A percentile compares a stretch with the other conserved stretches of the same genome.
Evolutionary conservation across 1,140 invertebrate species (phyloP).

Genomic region (Cydia fagiglandana): DNA sequence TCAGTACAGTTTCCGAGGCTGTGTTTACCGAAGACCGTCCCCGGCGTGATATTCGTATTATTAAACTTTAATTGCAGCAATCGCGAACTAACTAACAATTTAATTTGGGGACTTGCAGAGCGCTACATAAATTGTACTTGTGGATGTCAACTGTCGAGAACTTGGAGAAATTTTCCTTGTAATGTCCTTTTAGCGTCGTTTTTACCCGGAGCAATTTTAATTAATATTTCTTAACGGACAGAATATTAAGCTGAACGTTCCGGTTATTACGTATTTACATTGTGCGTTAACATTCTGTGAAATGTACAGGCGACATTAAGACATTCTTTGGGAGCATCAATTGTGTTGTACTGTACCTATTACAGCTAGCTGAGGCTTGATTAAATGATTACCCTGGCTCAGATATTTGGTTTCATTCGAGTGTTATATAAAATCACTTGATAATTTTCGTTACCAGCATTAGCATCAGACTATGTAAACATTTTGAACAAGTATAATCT

Average conservation of each 20-base stretch:
- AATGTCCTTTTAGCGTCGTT: constrained; percentile 72
- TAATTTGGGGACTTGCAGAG: constrained; percentile 59
- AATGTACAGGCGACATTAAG: constrained; percentile 15
- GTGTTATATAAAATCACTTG: too few relatives aligned
- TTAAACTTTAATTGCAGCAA: constrained; percentile 72
- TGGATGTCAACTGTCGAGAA: constrained; percentile 75
- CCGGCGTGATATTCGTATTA: constrained; percentile 53
- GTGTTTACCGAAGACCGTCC: constrained; percentile 36
- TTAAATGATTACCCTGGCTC: not conserved
- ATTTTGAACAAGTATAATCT: too few relatives aligned
- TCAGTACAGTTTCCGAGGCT: constrained; percentile 15
- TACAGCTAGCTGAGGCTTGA: not conserved
- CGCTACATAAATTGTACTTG: constrained; percentile 73
- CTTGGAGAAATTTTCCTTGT: constrained; percentile 71
- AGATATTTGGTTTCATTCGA: not conserved
- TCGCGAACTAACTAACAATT: constrained; percentile 69
- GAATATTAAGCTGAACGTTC: constrained; percentile 34
- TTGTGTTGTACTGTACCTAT: not conserved
- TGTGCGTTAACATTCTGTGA: constrained; percentile 8
- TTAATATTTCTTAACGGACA: constrained; percentile 69
- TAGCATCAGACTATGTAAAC: too few relatives aligned
- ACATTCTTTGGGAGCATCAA: constrained; percentile 5
- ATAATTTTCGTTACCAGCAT: too few relatives aligned
- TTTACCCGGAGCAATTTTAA: constrained; percentile 70
- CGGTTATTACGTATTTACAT: constrained; percentile 35